phyloP scores from a whole-genome alignment of 2,888 invertebrate genomes.

The Sepioteuthis lessoniana region DNA sequence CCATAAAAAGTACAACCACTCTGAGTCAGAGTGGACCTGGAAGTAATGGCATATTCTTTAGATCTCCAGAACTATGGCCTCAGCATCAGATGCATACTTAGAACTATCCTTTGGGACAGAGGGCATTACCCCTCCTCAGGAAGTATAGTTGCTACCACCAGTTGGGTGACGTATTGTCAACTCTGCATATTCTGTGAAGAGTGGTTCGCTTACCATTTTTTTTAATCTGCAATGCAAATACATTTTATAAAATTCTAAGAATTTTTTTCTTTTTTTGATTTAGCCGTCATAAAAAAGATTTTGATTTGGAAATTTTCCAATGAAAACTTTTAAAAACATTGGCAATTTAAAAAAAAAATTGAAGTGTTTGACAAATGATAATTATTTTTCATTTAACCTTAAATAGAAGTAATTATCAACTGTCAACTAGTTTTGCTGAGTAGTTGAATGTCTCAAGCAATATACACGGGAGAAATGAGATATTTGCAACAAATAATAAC shows the following conservation, averaged over 20 bases:
- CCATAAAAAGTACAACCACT: too few species aligned
- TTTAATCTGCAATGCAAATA: neutral
- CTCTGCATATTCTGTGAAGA: neutral
- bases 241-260: neutral
- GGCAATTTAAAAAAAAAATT: neutral
- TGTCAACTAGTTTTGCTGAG: neutral
- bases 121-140: too few species aligned
- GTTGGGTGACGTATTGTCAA: too few species aligned
- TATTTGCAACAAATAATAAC: too few species aligned
- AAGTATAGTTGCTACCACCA: too few species aligned
- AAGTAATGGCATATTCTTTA: too few species aligned
- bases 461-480: neutral
- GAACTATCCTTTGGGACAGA: too few species aligned
- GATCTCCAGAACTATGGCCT: too few species aligned
- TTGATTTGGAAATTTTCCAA: neutral
- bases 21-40: too few species aligned
- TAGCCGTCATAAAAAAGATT: neutral
- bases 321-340: neutral
- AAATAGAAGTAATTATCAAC: neutral
- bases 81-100: too few species aligned
- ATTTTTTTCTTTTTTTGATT: neutral
- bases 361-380: neutral
- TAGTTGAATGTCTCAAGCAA: neutral
- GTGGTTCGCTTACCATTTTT: neutral
- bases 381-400: neutral